Base-by-base conservation (phyloP, 2,113 vertebrate species). In the Procavia capensis region DNA sequence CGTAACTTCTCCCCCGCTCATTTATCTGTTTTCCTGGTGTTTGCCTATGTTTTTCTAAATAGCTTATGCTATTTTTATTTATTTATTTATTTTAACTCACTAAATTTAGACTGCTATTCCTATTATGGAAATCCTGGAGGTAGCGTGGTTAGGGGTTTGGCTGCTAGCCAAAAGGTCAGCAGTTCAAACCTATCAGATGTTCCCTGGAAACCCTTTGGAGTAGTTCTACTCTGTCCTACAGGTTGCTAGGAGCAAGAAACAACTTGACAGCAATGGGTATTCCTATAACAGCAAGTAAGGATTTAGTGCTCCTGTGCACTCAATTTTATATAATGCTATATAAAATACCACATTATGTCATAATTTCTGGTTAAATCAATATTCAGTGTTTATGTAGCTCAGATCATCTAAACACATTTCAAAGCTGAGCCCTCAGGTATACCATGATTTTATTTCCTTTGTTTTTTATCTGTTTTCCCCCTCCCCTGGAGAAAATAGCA, bases 111-210 rank as follows among this genome's bases (percentile, higher is more conserved):
- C 81, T 82, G 66, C 13, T 81, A 78, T 61, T 92, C 29, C 43
- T 87, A 91, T 57, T 74, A 78, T 43, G 41, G 19, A 90, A 90
- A n/a, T n/a, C n/a, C n/a, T n/a, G n/a, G n/a, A n/a, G n/a, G n/a
- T n/a, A n/a, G n/a, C n/a, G n/a, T n/a, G n/a, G n/a, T n/a, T n/a
- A n/a, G n/a, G n/a, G n/a, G n/a, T n/a, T n/a, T n/a, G n/a, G n/a
- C n/a, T n/a, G n/a, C n/a, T n/a, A n/a, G n/a, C n/a, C n/a, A n/a
- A n/a, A n/a, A n/a, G n/a, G n/a, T n/a, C n/a, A n/a, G n/a, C n/a
- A n/a, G n/a, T n/a, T n/a, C n/a, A n/a, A n/a, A n/a, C n/a, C n/a
- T n/a, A n/a, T n/a, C n/a, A n/a, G n/a, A n/a, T n/a, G n/a, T n/a
- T n/a, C n/a, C n/a, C n/a, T n/a, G n/a, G n/a, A n/a, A n/a, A n/a